These are phyloP conservation scores for Leontopithecus rosalia DNA, from an alignment of 2,797 vertebrate species.

Conservation along the genomic window DNA sequence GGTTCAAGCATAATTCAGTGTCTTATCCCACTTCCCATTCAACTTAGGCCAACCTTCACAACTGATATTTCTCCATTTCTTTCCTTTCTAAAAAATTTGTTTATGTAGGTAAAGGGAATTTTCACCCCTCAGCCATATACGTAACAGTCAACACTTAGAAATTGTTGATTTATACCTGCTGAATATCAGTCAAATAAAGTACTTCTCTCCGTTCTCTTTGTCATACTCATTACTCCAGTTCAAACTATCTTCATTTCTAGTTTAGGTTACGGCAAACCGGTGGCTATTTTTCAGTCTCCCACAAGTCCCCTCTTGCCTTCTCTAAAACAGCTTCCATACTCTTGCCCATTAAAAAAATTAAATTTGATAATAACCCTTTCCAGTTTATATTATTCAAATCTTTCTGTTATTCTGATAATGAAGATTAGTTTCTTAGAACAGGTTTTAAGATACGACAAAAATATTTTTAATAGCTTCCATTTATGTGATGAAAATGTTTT, in stretches of 20 bases:
- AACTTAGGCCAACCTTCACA: neutral
- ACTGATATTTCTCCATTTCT: neutral
- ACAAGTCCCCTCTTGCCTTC: neutral
- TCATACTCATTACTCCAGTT: neutral
- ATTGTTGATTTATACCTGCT: neutral
- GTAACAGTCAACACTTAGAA: neutral
- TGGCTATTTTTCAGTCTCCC: neutral
- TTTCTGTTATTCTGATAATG: neutral
- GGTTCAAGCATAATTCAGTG: neutral
- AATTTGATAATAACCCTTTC: neutral
- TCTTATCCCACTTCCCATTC: neutral
- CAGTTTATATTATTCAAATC: neutral
- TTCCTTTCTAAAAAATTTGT: too few relatives aligned
- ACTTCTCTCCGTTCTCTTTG: neutral
- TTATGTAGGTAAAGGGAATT: too few relatives aligned
- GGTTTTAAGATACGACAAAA: neutral
- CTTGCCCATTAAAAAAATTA: neutral
- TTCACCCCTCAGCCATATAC: neutral
- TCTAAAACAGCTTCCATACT: neutral
- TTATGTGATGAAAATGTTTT: neutral
- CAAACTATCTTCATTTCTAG: too few relatives aligned
- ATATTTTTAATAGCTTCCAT: neutral
- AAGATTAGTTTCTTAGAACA: neutral
- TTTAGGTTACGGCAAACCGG: rapidly evolving
- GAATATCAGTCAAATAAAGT: neutral